A percentile compares a stretch with the other conserved stretches of the same genome.
Evolutionary conservation across 2,888 invertebrate species (phyloP).

Genomic region (Leptinotarsa haldemani): DNA sequence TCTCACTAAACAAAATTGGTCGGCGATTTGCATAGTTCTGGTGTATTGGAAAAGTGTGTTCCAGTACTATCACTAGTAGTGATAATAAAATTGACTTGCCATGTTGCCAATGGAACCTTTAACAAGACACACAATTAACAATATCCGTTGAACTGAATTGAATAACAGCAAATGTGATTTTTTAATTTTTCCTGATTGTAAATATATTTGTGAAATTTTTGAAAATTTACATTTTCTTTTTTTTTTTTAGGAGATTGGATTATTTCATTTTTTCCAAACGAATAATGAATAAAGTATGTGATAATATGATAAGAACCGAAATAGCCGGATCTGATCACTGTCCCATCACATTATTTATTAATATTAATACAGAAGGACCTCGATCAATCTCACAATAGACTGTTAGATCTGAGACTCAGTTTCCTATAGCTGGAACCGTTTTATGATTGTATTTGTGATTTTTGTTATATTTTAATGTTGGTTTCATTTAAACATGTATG

Average conservation of each 20-base stretch:
- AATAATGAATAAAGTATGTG: slow-evolving; percentile 81
- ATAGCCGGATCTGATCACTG: slow-evolving; percentile 97
- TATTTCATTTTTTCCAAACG: slow-evolving; percentile 92
- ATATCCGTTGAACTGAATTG: not conserved
- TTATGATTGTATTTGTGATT: slow-evolving; percentile 10
- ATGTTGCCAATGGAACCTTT: too few species aligned
- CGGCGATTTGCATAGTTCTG: too few species aligned
- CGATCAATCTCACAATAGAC: not conserved
- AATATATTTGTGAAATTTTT: not conserved
- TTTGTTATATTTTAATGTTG: slow-evolving; percentile 3
- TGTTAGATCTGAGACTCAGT: not conserved
- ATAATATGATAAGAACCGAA: slow-evolving; percentile 82
- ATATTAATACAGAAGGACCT: slow-evolving; percentile 58
- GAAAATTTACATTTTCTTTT: not conserved
- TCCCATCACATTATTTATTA: slow-evolving; percentile 84
- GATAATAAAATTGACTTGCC: too few species aligned
- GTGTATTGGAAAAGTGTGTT: too few species aligned
- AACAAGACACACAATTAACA: too few species aligned
- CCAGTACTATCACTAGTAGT: too few species aligned
- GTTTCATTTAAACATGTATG: not conserved
- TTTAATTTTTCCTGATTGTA: not conserved
- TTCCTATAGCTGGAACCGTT: not conserved
- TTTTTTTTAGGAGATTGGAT: slow-evolving; percentile 86
- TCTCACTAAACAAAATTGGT: too few species aligned
- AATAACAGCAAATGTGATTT: not conserved